Percentiles rank a stretch among this genome's conserved stretches.
phyloP scores from a whole-genome alignment of 2,888 invertebrate species.

The Agriotes lineatus region DNA sequence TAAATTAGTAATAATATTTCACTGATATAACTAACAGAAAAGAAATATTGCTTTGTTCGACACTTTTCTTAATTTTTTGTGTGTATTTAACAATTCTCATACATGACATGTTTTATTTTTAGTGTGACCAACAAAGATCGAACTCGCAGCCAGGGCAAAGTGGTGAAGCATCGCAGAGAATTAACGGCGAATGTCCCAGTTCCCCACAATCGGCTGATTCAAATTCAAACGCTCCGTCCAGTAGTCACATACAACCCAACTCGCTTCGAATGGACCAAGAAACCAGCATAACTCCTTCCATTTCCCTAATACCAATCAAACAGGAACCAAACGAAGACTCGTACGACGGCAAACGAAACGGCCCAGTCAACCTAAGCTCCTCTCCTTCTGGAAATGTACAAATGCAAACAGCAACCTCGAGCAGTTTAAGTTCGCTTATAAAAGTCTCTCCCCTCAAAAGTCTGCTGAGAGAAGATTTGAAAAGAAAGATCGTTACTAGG shows the following conservation, averaged over 20 bases:
- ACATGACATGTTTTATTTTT: slow-evolving; percentile 35
- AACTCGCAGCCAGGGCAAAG: slow-evolving; percentile 60
- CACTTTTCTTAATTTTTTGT: too few relatives aligned
- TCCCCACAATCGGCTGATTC: slow-evolving; percentile 88
- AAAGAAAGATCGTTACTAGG: slow-evolving; percentile 81
- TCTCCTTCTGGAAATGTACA: slow-evolving; percentile 60
- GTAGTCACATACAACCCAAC: slow-evolving; percentile 71
- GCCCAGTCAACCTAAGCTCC: slow-evolving; percentile 60
- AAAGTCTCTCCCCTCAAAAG: slow-evolving; percentile 89
- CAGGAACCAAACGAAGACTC: slow-evolving; percentile 72
- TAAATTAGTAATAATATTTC: too few relatives aligned
- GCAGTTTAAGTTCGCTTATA: slow-evolving; percentile 82
- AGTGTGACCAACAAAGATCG: slow-evolving; percentile 61
- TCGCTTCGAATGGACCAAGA: slow-evolving; percentile 65
- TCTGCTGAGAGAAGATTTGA: slow-evolving; percentile 84
- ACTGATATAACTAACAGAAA: too few relatives aligned
- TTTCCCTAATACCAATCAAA: slow-evolving; percentile 88
- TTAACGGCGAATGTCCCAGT: slow-evolving; percentile 79
- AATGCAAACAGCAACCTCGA: slow-evolving; percentile 72
- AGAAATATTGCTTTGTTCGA: too few relatives aligned
- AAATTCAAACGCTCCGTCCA: slow-evolving; percentile 79
- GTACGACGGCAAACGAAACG: slow-evolving; percentile 64
- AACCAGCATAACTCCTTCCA: slow-evolving; percentile 83
- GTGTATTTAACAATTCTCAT: too few relatives aligned
- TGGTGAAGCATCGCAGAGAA: slow-evolving; percentile 66